phyloP scores from a whole-genome alignment of 2,113 vertebrate species.

The Daubentonia madagascariensis region DNA sequence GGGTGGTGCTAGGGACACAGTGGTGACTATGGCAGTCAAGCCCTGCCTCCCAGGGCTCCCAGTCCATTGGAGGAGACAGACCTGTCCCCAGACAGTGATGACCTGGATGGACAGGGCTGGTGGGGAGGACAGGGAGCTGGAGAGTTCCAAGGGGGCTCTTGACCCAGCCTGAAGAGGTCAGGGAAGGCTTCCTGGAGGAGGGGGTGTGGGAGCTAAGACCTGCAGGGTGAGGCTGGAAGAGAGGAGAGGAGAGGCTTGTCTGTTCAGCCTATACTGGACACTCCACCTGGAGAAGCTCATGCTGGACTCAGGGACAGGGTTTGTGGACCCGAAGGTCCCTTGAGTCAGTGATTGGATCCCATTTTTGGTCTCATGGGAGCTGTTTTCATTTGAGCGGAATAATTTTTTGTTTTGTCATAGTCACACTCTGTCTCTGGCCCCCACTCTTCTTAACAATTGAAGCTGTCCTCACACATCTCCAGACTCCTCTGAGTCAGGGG shows the following conservation, averaged over 20 bases:
- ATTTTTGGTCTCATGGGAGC: neutral
- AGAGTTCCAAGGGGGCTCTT: accelerated
- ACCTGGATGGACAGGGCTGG: too few species aligned
- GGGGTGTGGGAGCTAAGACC: neutral
- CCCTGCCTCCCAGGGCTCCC: neutral
- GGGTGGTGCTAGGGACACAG: neutral
- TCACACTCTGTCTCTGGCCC: neutral
- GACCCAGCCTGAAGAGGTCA: neutral
- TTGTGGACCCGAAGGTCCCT: neutral
- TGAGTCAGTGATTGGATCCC: neutral
- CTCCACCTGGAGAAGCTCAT: accelerated
- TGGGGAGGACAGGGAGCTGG: neutral
- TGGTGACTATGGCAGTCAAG: neutral
- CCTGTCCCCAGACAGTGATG: neutral
- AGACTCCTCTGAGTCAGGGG: neutral
- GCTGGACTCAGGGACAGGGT: accelerated
- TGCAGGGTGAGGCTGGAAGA: neutral
- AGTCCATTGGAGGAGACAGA: neutral
- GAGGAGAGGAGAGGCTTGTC: neutral
- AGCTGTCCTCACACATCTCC: neutral
- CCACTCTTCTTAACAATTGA: neutral
- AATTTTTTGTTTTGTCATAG: neutral
- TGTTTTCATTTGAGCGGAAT: neutral
- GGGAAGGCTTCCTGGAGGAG: neutral
- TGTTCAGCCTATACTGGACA: accelerated